These are phyloP conservation scores for Myopa tessellatipennis DNA, from an alignment of 2,888 invertebrate genomes.

Conservation along the genomic window DNA sequence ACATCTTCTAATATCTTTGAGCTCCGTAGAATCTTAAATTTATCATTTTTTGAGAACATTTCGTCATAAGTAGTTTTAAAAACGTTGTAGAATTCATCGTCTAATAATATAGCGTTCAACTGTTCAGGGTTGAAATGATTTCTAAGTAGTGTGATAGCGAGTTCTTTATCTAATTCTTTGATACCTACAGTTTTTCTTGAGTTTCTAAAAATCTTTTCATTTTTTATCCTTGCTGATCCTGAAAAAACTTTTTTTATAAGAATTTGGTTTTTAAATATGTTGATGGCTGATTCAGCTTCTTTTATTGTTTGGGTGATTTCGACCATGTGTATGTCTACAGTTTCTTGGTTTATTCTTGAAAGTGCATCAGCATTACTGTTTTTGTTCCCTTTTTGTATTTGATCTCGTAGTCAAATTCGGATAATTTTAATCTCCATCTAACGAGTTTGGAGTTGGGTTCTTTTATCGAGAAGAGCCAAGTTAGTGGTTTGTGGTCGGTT, in stretches of 20 bases:
- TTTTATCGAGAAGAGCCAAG: conserved; percentile 48
- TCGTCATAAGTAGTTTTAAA: not conserved
- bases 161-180: conserved; percentile 19
- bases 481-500: conserved; percentile 58
- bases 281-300: conserved; percentile 27
- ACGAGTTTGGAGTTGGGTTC: conserved; percentile 31
- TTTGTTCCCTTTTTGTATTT: conserved; percentile 31
- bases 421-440: conserved; percentile 22
- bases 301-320: conserved; percentile 30
- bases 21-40: not conserved
- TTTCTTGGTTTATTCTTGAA: conserved; percentile 36
- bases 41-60: not conserved
- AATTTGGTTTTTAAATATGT: conserved; percentile 27
- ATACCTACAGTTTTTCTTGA: conserved; percentile 29
- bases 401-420: conserved; percentile 42
- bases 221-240: conserved; percentile 26
- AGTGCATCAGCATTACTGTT: conserved; percentile 40
- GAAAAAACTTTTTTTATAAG: conserved; percentile 20
- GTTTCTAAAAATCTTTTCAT: conserved; percentile 36
- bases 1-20: not conserved
- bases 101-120: conserved; percentile 13
- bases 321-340: conserved; percentile 16
- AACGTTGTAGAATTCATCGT: not conserved
- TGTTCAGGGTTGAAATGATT: conserved; percentile 34
- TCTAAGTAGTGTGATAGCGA: conserved; percentile 24